phyloP scores from a whole-genome alignment of 2,888 invertebrate genomes.

The Eristalis pertinax region DNA sequence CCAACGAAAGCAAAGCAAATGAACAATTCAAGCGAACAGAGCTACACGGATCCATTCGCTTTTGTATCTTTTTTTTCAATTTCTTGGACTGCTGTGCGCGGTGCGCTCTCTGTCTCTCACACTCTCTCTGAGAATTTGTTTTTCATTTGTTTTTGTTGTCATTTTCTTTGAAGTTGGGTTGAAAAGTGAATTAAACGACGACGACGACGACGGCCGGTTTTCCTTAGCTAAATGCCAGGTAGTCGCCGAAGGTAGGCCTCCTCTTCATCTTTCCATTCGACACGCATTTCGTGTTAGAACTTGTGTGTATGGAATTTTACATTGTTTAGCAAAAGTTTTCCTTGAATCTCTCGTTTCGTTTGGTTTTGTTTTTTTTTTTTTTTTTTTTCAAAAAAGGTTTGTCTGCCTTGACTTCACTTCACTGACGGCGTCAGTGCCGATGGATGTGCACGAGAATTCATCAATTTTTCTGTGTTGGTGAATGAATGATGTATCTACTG shows the following conservation, averaged over 20 bases:
- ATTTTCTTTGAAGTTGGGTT: conserved; percentile 47
- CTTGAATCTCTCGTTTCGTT: not conserved
- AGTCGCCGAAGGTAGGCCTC: not conserved
- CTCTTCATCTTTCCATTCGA: not conserved
- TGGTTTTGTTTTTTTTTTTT: too few relatives aligned
- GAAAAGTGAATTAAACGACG: conserved; percentile 55
- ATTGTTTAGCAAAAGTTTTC: not conserved
- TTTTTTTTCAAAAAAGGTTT: too few relatives aligned
- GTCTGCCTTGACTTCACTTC: not conserved
- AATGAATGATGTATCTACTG: conserved; percentile 40
- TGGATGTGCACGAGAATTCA: not conserved
- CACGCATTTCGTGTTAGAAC: not conserved
- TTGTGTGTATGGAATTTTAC: not conserved
- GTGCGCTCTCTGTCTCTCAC: not conserved
- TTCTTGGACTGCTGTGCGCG: too few relatives aligned
- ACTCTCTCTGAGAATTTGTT: not conserved
- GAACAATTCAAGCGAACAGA: not conserved
- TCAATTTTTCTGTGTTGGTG: conserved; percentile 3
- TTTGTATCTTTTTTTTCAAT: not conserved
- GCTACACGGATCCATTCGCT: conserved; percentile 6
- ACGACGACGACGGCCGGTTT: not conserved
- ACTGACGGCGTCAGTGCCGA: not conserved
- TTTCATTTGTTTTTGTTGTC: conserved; percentile 42
- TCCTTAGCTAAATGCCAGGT: conserved; percentile 20
- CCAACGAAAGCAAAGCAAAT: conserved; percentile 73